Percentiles rank a stretch among this genome's conserved stretches.
These are phyloP conservation scores for Callorhinus ursinus DNA, from an alignment of 2,113 vertebrate genomes.

Conservation along the genomic window DNA sequence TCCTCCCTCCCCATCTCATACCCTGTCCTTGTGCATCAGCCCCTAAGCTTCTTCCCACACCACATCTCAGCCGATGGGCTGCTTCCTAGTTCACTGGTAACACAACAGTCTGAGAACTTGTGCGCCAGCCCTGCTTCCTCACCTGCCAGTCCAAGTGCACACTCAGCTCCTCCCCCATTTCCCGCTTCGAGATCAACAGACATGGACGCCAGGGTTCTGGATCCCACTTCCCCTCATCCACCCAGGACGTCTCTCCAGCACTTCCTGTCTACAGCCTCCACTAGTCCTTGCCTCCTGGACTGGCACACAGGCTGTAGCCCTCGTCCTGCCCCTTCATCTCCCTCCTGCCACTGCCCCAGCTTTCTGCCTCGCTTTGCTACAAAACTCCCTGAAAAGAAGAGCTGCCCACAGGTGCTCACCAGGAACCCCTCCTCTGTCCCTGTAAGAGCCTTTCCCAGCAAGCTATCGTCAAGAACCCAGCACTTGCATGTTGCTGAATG, in stretches of 20 bases:
- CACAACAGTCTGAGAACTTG: neutral
- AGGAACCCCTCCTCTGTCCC: neutral
- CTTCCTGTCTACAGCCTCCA: accelerated
- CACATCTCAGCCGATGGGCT: neutral
- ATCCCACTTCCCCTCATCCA: accelerated
- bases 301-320: accelerated
- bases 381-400: neutral
- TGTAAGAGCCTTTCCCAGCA: neutral
- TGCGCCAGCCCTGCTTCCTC: neutral
- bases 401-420: neutral
- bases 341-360: neutral
- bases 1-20: neutral
- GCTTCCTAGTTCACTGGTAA: neutral
- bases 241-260: neutral
- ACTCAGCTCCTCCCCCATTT: neutral
- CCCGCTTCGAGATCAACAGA: neutral
- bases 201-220: neutral
- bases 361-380: neutral
- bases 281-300: neutral
- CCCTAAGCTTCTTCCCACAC: neutral
- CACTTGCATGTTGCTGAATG: accelerated
- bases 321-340: neutral
- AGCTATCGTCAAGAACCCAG: accelerated
- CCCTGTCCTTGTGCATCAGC: neutral
- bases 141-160: neutral